Conservation (phyloP, 2,797 vertebrate genomes). For the Ammospiza maritima region DNA sequence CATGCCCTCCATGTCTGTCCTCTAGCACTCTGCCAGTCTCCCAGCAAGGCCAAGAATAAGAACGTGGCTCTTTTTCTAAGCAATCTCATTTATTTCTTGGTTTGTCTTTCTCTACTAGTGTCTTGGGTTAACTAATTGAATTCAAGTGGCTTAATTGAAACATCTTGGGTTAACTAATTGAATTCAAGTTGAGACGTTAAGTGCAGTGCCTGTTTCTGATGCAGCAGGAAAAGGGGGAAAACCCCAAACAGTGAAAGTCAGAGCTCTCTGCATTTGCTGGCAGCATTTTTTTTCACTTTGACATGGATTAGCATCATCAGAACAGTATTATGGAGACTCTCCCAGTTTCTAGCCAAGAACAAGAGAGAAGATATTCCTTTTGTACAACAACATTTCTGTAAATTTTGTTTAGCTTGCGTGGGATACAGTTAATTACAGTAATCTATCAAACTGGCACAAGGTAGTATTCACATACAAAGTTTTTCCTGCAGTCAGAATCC, state of each 20-base stretch:
- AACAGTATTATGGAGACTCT: constrained; percentile 30
- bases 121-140: constrained; percentile 72
- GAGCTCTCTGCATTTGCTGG: not conserved
- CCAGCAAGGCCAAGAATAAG: not conserved
- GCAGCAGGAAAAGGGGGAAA: not conserved
- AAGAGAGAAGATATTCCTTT: constrained; percentile 62
- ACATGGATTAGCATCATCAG: constrained; percentile 24
- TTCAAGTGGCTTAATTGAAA: constrained; percentile 69
- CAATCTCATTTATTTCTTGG: constrained; percentile 35
- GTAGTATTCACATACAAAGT: constrained; percentile 76
- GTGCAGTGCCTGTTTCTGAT: constrained; percentile 1
- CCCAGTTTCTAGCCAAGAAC: constrained; percentile 52
- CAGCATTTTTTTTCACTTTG: not conserved
- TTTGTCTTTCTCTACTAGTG: constrained; percentile 8
- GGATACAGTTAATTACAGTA: constrained; percentile 86
- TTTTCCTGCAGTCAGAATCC: constrained; percentile 75
- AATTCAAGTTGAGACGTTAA: constrained; percentile 54
- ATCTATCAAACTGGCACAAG: constrained; percentile 87
- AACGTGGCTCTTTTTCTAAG: constrained; percentile 10
- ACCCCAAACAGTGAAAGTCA: not conserved
- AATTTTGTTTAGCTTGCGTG: constrained; percentile 83
- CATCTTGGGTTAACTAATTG: constrained; percentile 69
- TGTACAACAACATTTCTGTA: constrained; percentile 79
- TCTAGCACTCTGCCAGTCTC: not conserved
- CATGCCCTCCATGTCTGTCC: not conserved